phyloP scores from a whole-genome alignment of 2,113 vertebrate genomes.

The Phrynosoma platyrhinos region DNA sequence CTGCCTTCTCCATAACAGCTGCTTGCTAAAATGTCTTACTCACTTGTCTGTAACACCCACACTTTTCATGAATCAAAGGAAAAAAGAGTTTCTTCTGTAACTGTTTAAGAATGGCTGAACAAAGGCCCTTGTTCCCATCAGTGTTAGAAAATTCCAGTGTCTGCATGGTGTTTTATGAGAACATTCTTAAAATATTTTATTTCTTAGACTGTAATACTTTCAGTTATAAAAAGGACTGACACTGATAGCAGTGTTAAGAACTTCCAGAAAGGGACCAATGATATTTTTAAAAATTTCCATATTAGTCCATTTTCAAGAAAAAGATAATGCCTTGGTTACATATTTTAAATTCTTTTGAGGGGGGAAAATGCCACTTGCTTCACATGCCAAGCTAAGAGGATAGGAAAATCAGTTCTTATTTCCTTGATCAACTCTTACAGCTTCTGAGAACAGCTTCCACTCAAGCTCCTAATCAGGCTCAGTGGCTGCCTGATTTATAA shows the following conservation, averaged over 20 bases:
- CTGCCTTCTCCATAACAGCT: background rate
- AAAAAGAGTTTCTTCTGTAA: slow-evolving; percentile 17
- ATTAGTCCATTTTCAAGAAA: slow-evolving; percentile 80
- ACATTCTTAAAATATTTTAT: slow-evolving; percentile 83
- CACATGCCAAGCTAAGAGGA: slow-evolving; percentile 80
- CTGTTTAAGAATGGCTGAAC: slow-evolving; percentile 26
- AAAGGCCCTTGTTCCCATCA: slow-evolving; percentile 72
- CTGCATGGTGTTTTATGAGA: slow-evolving; percentile 77
- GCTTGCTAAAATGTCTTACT: background rate
- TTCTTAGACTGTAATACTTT: slow-evolving; percentile 77
- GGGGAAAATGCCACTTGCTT: slow-evolving; percentile 62
- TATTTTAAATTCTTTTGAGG: slow-evolving; percentile 81
- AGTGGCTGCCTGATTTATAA: slow-evolving; percentile 29
- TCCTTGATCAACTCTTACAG: slow-evolving; percentile 69
- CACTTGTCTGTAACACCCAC: slow-evolving; percentile 16
- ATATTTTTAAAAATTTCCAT: slow-evolving; percentile 81
- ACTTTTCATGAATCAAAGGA: slow-evolving; percentile 13
- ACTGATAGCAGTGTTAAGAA: slow-evolving; percentile 82
- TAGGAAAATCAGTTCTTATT: slow-evolving; percentile 71
- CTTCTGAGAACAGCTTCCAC: slow-evolving; percentile 63
- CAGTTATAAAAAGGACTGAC: slow-evolving; percentile 81
- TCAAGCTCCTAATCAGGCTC: slow-evolving; percentile 37
- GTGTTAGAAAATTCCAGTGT: slow-evolving; percentile 79
- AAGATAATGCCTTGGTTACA: slow-evolving; percentile 77
- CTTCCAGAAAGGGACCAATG: slow-evolving; percentile 79